Conservation (phyloP, 2,797 vertebrate genomes). For the Podarcis lilfordi region DNA sequence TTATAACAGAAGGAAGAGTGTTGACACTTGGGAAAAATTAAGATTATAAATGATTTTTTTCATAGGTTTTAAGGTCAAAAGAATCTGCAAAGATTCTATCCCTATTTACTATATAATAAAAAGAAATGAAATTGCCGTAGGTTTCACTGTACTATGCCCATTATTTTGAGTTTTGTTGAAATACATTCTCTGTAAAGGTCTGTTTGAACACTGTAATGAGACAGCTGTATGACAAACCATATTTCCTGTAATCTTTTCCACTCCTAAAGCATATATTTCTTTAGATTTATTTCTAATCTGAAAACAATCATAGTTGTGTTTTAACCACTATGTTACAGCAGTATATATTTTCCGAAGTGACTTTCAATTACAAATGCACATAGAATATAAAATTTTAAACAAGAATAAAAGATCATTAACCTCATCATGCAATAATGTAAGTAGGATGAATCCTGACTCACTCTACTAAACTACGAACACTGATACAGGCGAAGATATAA, state of each 20-base stretch:
- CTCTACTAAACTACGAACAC: too few relatives aligned
- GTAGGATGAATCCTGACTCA: too few relatives aligned
- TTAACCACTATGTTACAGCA: not conserved
- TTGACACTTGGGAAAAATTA: constrained; percentile 4
- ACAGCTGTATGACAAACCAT: not conserved
- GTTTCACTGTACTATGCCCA: not conserved
- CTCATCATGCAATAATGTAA: too few relatives aligned
- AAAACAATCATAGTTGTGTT: not conserved
- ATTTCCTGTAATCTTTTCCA: not conserved
- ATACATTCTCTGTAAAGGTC: not conserved
- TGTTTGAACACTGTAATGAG: constrained; percentile 13
- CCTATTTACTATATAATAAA: constrained; percentile 6
- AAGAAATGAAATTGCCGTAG: constrained; percentile 15
- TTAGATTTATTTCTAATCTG: not conserved
- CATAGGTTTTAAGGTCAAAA: constrained; percentile 35
- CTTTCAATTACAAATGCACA: too few relatives aligned
- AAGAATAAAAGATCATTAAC: too few relatives aligned
- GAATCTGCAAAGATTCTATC: constrained; percentile 4
- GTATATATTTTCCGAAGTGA: too few relatives aligned
- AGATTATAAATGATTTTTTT: constrained; percentile 11
- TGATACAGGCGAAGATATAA: too few relatives aligned
- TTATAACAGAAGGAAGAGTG: constrained; percentile 11
- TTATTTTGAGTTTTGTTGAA: not conserved
- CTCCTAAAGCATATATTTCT: not conserved
- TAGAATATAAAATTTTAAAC: too few relatives aligned